A percentile compares a stretch with the other conserved stretches of the same genome.
Evolutionary conservation across 2,113 vertebrate species (phyloP).

Genomic region (Microcebus ravelobensis): DNA sequence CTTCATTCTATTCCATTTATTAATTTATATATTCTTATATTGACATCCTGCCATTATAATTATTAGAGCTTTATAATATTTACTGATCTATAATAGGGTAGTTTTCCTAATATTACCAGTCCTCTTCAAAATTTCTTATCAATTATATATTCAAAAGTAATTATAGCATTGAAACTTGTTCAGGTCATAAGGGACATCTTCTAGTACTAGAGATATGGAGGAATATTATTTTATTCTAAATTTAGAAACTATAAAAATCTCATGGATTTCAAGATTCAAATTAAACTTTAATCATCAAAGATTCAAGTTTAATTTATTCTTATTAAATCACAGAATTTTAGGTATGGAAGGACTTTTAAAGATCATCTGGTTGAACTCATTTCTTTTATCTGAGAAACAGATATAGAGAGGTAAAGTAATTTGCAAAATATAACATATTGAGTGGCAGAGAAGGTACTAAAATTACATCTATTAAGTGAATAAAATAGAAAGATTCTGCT

Average conservation of each 20-base stretch:
- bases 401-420: background rate
- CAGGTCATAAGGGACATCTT: slow-evolving; percentile 17
- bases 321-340: slow-evolving; percentile 63
- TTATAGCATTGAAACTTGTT: slow-evolving; percentile 43
- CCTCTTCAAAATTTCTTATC: slow-evolving; percentile 18
- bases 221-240: slow-evolving; percentile 66
- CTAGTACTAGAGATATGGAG: background rate
- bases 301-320: slow-evolving; percentile 68
- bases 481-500: background rate
- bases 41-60: background rate
- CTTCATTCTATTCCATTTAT: background rate
- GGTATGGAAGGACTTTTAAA: slow-evolving; percentile 35
- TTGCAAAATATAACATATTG: slow-evolving; percentile 38
- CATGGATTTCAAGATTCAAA: slow-evolving; percentile 64
- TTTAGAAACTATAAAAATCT: slow-evolving; percentile 64
- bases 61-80: background rate
- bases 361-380: slow-evolving; percentile 29
- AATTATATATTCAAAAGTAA: slow-evolving; percentile 62
- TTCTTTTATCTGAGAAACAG: slow-evolving; percentile 42
- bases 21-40: background rate
- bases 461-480: background rate
- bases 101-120: background rate
- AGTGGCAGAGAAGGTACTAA: background rate
- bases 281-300: slow-evolving; percentile 64
- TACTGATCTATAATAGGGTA: background rate